Evolutionary conservation across 2,797 vertebrate species (phyloP).

Genomic region (Poecilia wingei): DNA sequence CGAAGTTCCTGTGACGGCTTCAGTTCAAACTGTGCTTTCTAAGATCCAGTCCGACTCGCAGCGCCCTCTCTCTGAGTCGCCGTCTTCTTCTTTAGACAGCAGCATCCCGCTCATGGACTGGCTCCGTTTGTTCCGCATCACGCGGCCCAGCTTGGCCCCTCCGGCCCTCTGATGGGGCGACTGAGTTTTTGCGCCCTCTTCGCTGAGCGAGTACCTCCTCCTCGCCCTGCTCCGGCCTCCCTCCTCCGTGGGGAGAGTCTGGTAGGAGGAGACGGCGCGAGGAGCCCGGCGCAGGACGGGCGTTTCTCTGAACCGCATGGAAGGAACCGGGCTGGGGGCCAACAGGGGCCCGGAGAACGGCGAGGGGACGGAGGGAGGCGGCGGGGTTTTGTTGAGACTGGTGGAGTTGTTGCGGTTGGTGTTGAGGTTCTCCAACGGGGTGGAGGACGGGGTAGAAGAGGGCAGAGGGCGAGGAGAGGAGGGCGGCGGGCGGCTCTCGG

Average conservation of each 20-base stretch:
- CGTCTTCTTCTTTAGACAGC: slow-evolving; percentile 77
- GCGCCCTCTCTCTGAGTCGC: slow-evolving; percentile 79
- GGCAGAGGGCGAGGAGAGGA: slow-evolving; percentile 38
- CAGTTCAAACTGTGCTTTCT: slow-evolving; percentile 90
- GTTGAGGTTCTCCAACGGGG: slow-evolving; percentile 88
- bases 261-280: slow-evolving; percentile 75
- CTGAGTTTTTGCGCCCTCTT: slow-evolving; percentile 74
- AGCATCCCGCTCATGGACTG: slow-evolving; percentile 92
- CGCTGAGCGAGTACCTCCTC: slow-evolving; percentile 89
- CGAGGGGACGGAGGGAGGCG: slow-evolving; percentile 52
- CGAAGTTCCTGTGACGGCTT: slow-evolving; percentile 41
- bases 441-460: slow-evolving; percentile 54
- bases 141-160: slow-evolving; percentile 59
- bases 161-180: slow-evolving; percentile 46
- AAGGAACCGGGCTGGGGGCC: slow-evolving; percentile 79
- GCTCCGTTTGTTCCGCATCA: slow-evolving; percentile 88
- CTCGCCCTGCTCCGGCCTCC: slow-evolving; percentile 77
- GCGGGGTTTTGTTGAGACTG: slow-evolving; percentile 82
- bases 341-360: slow-evolving; percentile 65
- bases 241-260: slow-evolving; percentile 88
- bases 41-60: slow-evolving; percentile 92
- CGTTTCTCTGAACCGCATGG: slow-evolving; percentile 76
- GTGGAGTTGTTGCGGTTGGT: slow-evolving; percentile 98
- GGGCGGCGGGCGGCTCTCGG: slow-evolving; percentile 28
- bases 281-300: slow-evolving; percentile 87